Conservation (phyloP, 2,797 vertebrate species). For the Fratercula arctica region DNA sequence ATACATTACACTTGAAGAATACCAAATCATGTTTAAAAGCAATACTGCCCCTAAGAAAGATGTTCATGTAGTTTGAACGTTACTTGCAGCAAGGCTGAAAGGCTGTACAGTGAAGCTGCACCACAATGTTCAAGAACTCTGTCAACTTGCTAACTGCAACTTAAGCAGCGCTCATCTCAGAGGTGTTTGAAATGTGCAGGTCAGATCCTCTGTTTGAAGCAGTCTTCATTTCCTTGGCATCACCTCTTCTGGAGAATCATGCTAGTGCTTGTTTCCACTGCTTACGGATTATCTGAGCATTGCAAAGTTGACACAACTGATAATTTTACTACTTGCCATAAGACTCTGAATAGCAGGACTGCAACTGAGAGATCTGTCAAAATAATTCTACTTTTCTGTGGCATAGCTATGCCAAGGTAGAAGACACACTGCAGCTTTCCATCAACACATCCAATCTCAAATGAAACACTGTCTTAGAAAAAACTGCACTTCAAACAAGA, state of each 20-base stretch:
- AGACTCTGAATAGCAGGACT: neutral
- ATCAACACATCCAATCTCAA: neutral
- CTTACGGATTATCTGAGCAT: neutral
- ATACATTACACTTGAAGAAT: neutral
- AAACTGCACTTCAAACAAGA: neutral
- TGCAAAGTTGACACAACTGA: neutral
- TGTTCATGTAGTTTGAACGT: accelerated
- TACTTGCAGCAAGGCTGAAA: neutral
- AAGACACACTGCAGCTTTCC: neutral
- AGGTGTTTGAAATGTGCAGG: neutral
- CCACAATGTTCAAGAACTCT: neutral
- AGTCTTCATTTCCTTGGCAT: neutral
- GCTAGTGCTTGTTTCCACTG: neutral
- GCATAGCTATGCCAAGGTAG: neutral
- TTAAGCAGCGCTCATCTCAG: neutral
- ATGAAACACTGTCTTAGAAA: neutral
- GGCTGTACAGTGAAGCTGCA: neutral
- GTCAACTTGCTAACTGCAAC: neutral
- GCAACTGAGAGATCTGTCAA: neutral
- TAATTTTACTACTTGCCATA: neutral
- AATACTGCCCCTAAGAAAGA: neutral
- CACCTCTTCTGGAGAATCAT: neutral
- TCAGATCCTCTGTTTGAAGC: neutral
- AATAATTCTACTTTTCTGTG: neutral
- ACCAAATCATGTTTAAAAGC: neutral